These are phyloP conservation scores for Capreolus pygargus DNA, from an alignment of 2,113 vertebrate species.

Conservation along the genomic window DNA sequence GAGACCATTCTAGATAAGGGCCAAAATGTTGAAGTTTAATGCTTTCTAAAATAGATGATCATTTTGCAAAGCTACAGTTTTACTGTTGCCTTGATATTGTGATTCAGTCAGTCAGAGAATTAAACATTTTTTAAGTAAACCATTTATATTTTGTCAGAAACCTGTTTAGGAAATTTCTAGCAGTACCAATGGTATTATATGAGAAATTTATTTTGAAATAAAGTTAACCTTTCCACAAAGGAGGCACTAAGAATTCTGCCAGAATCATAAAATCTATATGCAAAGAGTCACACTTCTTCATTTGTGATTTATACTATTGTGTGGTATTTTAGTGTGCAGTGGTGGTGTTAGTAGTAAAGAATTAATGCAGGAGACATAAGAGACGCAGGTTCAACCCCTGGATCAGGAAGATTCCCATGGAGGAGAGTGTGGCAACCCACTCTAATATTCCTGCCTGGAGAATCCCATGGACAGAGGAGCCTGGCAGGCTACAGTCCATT, in stretches of 20 bases:
- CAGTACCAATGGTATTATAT: neutral
- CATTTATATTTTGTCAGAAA: slow-evolving; percentile 27
- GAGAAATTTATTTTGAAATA: neutral
- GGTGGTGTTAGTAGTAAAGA: neutral
- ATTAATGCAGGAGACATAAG: neutral
- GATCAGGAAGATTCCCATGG: neutral
- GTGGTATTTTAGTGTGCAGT: neutral
- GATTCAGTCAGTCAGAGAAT: neutral
- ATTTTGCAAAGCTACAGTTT: neutral
- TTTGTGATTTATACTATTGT: neutral
- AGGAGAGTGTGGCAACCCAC: neutral
- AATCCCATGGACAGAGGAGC: neutral
- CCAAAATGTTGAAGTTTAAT: neutral
- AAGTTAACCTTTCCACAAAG: slow-evolving; percentile 22
- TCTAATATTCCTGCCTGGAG: neutral
- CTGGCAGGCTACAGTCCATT: neutral
- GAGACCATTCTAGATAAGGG: neutral
- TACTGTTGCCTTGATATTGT: neutral
- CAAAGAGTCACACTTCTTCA: neutral
- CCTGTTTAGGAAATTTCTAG: neutral
- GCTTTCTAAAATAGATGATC: slow-evolving; percentile 19
- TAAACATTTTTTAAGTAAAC: neutral
- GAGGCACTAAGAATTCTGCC: neutral
- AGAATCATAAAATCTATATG: neutral
- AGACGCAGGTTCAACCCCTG: neutral